These are phyloP conservation scores for Chanos chanos DNA, from an alignment of 2,797 vertebrate species.

Conservation along the genomic window DNA sequence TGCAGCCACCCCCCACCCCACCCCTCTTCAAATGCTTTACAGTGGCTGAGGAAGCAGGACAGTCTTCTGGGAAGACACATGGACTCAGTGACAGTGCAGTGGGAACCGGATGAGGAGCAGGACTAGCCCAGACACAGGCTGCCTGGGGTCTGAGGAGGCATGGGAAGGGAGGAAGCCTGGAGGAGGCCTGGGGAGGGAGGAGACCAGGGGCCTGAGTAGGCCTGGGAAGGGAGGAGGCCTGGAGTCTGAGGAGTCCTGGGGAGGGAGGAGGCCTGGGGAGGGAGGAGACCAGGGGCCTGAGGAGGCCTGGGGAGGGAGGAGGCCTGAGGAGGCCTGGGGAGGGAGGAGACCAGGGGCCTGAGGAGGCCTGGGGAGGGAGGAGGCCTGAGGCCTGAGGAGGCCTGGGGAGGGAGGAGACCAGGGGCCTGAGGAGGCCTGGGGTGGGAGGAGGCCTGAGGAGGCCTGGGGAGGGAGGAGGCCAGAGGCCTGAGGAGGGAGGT, in stretches of 20 bases:
- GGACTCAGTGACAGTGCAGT: no score
- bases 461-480: constrained; percentile 6
- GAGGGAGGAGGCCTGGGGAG: no score
- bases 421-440: neutral
- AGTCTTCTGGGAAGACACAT: constrained; percentile 26
- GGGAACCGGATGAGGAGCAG: no score
- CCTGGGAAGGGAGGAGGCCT: no score
- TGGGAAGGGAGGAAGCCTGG: neutral
- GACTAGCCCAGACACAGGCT: neutral
- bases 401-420: constrained; percentile 4
- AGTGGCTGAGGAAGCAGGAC: constrained; percentile 6
- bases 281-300: no score
- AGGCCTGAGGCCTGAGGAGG: no score
- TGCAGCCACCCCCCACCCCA: neutral
- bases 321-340: no score
- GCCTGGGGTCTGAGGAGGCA: neutral
- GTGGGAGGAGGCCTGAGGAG: neutral
- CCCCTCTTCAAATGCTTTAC: constrained; percentile 3
- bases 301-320: no score
- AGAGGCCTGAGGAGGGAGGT: constrained; percentile 8
- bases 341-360: no score
- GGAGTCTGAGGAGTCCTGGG: no score
- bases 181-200: constrained; percentile 11
- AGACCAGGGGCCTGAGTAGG: neutral
- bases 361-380: no score